phyloP scores from a whole-genome alignment of 1,140 invertebrate species.

The Hycleus cichorii region DNA sequence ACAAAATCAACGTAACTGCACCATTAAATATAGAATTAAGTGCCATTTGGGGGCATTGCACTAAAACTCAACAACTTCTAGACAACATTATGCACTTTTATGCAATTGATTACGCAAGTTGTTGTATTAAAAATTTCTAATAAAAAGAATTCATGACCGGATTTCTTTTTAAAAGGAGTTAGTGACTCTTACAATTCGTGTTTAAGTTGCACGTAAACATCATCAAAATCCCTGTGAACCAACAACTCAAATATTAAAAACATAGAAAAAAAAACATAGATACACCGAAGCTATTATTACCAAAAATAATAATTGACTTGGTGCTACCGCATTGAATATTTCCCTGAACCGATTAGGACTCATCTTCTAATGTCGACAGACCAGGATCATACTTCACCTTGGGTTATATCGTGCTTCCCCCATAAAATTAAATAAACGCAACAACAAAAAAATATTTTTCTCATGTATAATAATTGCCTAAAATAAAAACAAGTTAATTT shows the following conservation, averaged over 20 bases:
- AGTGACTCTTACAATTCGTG: no score
- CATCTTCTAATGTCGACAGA: slow-evolving; percentile 5
- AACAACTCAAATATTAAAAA: not conserved
- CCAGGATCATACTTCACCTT: slow-evolving; percentile 15
- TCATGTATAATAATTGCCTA: slow-evolving; percentile 1
- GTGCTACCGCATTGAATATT: slow-evolving; percentile 18
- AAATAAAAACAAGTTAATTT: not conserved
- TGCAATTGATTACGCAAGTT: no score
- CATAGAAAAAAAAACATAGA: slow-evolving; percentile 12
- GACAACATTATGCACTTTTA: no score
- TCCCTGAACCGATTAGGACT: slow-evolving; percentile 13
- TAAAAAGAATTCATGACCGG: no score
- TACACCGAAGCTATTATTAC: slow-evolving; percentile 16
- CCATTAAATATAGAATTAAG: no score
- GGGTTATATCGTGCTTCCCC: slow-evolving; percentile 4
- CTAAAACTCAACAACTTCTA: no score
- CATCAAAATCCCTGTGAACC: slow-evolving; percentile 11
- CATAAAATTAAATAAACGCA: not conserved
- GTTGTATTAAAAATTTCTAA: no score
- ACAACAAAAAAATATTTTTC: slow-evolving; percentile 6
- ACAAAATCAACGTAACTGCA: no score
- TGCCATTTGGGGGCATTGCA: no score
- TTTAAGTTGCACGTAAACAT: slow-evolving; percentile 6
- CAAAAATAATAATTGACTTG: slow-evolving; percentile 15
- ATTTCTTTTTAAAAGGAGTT: no score